Conservation (phyloP, 2,888 invertebrate species). For the Antheraea assamensis region DNA sequence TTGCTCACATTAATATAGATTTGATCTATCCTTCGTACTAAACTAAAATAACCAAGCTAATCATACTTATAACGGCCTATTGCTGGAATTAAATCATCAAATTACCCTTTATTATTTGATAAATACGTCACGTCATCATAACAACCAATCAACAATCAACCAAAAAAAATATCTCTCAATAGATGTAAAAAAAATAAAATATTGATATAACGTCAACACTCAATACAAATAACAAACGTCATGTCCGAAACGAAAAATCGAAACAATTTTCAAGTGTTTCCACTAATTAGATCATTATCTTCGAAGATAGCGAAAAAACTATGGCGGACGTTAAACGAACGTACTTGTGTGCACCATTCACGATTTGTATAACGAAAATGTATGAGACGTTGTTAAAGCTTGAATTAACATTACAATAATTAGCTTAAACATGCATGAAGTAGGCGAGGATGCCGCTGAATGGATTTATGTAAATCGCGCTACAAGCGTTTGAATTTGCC, state of each 20-base stretch:
- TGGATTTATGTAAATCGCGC: conserved; percentile 9
- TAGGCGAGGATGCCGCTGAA: background rate
- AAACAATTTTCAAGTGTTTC: background rate
- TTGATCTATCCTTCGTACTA: no score
- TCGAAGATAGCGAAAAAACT: background rate
- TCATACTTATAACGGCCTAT: no score
- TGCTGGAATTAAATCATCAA: no score
- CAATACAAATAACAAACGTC: background rate
- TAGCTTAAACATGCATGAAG: conserved; percentile 26
- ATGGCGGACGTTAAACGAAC: background rate
- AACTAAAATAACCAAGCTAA: no score
- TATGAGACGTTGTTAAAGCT: background rate
- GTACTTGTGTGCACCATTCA: background rate
- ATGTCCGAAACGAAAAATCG: background rate
- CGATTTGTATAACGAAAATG: conserved; percentile 14
- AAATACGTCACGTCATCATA: no score
- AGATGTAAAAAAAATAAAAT: no score
- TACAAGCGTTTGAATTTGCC: background rate
- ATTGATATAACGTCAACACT: background rate
- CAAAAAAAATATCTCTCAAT: no score
- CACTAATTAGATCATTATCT: conserved; percentile 7
- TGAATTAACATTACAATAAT: conserved; percentile 12
- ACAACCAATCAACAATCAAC: no score
- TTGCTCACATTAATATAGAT: no score
- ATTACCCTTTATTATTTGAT: no score